phyloP scores from a whole-genome alignment of 30 jellyfish, hydroid and myxozoan species.

The Cassiopea andromeda region DNA sequence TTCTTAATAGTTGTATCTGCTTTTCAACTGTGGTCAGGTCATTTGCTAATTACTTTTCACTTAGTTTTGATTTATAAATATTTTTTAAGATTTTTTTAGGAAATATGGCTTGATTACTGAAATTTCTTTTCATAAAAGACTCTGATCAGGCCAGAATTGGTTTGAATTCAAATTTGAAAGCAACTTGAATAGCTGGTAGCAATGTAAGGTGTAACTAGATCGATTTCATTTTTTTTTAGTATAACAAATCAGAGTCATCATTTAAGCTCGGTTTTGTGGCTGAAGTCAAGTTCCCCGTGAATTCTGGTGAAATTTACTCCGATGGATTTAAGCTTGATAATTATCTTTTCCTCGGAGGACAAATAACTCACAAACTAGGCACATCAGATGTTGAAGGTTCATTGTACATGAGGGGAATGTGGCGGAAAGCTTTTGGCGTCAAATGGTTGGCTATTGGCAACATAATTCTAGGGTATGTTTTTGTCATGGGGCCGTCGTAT shows the following conservation, averaged over 20 bases:
- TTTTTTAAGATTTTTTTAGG: too few species aligned
- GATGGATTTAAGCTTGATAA: constrained; percentile 82
- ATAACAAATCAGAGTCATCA: constrained; percentile 64
- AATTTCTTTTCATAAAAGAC: too few species aligned
- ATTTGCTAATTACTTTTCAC: too few species aligned
- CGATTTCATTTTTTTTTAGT: constrained; percentile 23
- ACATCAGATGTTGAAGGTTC: constrained; percentile 75
- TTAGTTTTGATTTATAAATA: too few species aligned
- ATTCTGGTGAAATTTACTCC: constrained; percentile 69
- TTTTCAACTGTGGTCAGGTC: too few species aligned
- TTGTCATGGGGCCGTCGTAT: neutral
- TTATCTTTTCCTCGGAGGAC: constrained; percentile 81
- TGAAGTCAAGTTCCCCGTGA: constrained; percentile 90
- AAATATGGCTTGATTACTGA: too few species aligned
- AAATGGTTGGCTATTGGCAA: constrained; percentile 95
- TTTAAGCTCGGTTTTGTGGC: constrained; percentile 80
- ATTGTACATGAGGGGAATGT: constrained; percentile 94
- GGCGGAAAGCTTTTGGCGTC: constrained; percentile 98
- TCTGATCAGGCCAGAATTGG: too few species aligned
- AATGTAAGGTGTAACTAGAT: too few species aligned
- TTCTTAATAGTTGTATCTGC: too few species aligned
- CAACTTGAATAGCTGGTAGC: too few species aligned
- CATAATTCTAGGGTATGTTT: constrained; percentile 81
- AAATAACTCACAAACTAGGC: constrained; percentile 82
- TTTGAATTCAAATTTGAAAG: too few species aligned